Evolutionary conservation across 2,888 invertebrate species (phyloP).

Genomic region (Orgyia antiqua): DNA sequence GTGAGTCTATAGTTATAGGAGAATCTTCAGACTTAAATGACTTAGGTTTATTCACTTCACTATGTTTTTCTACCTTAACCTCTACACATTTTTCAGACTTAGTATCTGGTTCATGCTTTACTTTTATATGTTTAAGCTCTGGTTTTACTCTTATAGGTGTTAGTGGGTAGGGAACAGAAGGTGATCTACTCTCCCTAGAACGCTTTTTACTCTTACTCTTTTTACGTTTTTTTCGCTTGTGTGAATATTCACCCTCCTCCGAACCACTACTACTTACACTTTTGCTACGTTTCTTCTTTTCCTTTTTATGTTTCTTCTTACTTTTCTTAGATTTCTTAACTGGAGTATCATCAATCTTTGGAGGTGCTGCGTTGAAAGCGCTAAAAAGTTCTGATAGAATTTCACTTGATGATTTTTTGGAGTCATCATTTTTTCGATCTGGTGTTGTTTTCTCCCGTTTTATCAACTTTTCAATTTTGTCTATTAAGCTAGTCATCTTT

Average conservation of each 20-base stretch:
- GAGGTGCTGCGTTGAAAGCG: constrained; percentile 86
- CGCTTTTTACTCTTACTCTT: constrained; percentile 64
- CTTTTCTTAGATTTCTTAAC: constrained; percentile 71
- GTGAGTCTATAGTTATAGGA: constrained; percentile 19
- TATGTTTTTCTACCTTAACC: constrained; percentile 29
- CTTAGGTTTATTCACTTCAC: constrained; percentile 23
- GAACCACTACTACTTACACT: constrained; percentile 61
- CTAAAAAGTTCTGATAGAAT: constrained; percentile 90
- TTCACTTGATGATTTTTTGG: constrained; percentile 84
- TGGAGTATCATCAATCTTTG: constrained; percentile 64
- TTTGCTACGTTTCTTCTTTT: constrained; percentile 69
- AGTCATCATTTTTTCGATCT: constrained; percentile 61
- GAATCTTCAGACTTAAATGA: constrained; percentile 40
- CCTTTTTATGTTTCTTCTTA: constrained; percentile 81
- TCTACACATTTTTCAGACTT: constrained; percentile 36
- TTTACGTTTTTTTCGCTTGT: constrained; percentile 79
- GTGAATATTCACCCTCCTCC: constrained; percentile 66
- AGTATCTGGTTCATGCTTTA: constrained; percentile 31
- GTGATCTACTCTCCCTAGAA: constrained; percentile 39
- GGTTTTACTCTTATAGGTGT: constrained; percentile 45
- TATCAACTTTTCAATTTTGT: constrained; percentile 65
- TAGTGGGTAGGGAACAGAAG: constrained; percentile 36
- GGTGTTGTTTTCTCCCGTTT: constrained; percentile 69
- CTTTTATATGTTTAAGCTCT: constrained; percentile 28
- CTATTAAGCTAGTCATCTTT: constrained; percentile 56